Base-by-base conservation (phyloP, 2,888 invertebrate genomes). In the Agriopis aurantiaria region DNA sequence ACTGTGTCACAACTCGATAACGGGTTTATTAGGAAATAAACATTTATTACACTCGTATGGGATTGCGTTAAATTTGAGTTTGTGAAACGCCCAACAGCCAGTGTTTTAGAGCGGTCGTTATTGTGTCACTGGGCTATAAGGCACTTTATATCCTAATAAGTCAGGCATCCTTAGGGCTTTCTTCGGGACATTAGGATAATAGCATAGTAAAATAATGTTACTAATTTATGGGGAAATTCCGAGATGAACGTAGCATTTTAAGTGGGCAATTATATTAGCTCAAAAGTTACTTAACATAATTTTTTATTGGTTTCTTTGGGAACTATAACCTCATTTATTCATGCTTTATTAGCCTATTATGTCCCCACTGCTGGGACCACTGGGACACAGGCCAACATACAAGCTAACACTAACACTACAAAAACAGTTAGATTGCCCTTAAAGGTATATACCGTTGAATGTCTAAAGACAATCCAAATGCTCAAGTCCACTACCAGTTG, bases 21-120 rank as follows among this genome's bases (percentile, higher is more conserved):
- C 77, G 65, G 69, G 74, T 81, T 82, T 81, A 82, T 75, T 78
- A 71, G 61, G 62, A 65, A 74, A 76, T 82, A 80, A 75, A 80
- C 74, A 76, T 82, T 83, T 80, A 80, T 79, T 69, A 55, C 61
- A 65, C 64, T 64, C 69, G 52, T 65, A 68, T 72, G 62, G 67
- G 68, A 74, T 74, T 74, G 70, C 64, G 65, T 72, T 67, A 52
- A 59, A 49, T 66, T 70, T 64, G 66, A 67, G 62, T 66, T 71
- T 69, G 73, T 63, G 71, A 65, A 69, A 71, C 55, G 63, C 6
- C 43, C 14, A 33, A 49, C 49, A 62, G 53, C 45, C 33, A 58
- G 41, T 66, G 58, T 65, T 71, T 65, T 67, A 63, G 63, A 69
- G 58, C 23, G 6, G 40, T 59, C 48, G 56, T 57, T 57, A 43